Conservation (phyloP, 2,113 vertebrate species). For the Elephas maximus region DNA sequence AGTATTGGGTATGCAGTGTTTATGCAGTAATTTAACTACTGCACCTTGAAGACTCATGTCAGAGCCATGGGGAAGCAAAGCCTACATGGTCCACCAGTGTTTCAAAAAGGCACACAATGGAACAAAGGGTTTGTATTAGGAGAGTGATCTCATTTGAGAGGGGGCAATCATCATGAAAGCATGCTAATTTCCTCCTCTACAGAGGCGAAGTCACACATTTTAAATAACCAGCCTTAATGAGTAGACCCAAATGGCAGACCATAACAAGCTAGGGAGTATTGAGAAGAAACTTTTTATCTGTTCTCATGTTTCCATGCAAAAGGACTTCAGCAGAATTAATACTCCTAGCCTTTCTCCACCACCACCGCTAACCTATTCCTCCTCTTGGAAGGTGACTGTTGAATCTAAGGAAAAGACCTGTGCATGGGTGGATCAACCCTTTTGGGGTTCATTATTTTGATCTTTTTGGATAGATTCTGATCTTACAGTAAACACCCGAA, state of each 20-base stretch:
- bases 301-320: not conserved
- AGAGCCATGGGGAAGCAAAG: not conserved
- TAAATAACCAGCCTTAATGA: not conserved
- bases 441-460: not conserved
- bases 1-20: not conserved
- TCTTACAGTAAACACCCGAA: not conserved
- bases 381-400: not conserved
- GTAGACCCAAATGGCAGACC: not conserved
- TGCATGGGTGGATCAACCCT: not conserved
- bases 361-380: not conserved
- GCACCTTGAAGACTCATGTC: not conserved
- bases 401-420: not conserved
- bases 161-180: not conserved
- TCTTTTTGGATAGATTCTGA: constrained; percentile 1
- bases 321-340: not conserved
- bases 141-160: not conserved
- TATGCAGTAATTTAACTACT: not conserved
- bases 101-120: not conserved
- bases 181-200: not conserved
- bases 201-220: not conserved
- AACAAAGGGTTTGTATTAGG: not conserved
- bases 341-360: not conserved
- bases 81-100: not conserved
- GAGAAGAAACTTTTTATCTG: not conserved
- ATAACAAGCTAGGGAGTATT: not conserved